phyloP scores from a whole-genome alignment of 2,797 vertebrate genomes.

The Botia almorhae region DNA sequence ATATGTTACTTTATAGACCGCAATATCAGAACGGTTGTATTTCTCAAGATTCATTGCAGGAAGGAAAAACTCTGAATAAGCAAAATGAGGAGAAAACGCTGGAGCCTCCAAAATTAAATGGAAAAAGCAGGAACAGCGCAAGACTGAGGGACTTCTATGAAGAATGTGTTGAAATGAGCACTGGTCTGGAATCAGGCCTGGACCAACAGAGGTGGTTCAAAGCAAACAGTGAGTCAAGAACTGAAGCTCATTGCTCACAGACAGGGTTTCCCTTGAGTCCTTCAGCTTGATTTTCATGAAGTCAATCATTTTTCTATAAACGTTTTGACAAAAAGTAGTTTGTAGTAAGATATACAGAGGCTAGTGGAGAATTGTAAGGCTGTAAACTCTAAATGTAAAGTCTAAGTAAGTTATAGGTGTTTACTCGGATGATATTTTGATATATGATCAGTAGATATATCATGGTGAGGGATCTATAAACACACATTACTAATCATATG shows the following conservation, averaged over 20 bases:
- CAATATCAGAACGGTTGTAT: constrained; percentile 54
- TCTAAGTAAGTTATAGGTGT: no score
- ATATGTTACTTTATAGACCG: constrained; percentile 62
- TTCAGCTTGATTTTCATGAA: constrained; percentile 69
- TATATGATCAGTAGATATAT: background rate
- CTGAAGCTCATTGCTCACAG: constrained; percentile 61
- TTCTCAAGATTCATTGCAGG: constrained; percentile 74
- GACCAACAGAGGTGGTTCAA: constrained; percentile 79
- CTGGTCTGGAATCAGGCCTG: constrained; percentile 70
- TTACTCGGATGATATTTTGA: background rate
- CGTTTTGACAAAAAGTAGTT: constrained; percentile 57
- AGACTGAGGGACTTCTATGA: constrained; percentile 77
- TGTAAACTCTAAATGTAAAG: no score
- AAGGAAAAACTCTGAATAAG: constrained; percentile 70
- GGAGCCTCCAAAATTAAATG: constrained; percentile 66
- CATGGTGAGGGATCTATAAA: background rate
- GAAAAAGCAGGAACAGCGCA: constrained; percentile 72
- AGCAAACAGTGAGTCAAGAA: constrained; percentile 80
- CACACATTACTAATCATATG: background rate
- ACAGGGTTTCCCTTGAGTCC: constrained; percentile 65
- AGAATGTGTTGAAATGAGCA: constrained; percentile 79
- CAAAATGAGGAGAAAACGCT: constrained; percentile 64
- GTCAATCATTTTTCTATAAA: constrained; percentile 58
- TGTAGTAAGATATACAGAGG: constrained; percentile 49
- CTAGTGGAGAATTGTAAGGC: background rate